A percentile compares a stretch with the other conserved stretches of the same genome.
phyloP scores from a whole-genome alignment of 2,113 vertebrate species.

The Solea senegalensis region DNA sequence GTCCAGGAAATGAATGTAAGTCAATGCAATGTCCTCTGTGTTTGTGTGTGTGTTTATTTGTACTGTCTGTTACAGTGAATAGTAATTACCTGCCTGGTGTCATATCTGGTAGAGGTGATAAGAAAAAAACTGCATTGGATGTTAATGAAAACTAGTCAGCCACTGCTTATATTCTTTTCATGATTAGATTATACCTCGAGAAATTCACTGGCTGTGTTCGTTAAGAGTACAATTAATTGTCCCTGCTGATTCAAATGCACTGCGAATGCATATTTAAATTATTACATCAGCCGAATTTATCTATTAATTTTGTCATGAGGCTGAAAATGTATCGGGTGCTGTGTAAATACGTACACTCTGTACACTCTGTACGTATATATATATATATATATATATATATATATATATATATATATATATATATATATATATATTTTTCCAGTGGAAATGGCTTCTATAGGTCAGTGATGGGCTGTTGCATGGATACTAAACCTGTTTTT shows the following conservation, averaged over 20 bases:
- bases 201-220: neutral
- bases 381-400: too few relatives aligned
- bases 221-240: neutral
- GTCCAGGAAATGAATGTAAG: too few relatives aligned
- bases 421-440: too few relatives aligned
- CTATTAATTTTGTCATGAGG: neutral
- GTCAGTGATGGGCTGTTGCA: constrained; percentile 1
- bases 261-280: too few relatives aligned
- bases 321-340: neutral
- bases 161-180: constrained; percentile 2
- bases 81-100: neutral
- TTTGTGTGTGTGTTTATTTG: neutral
- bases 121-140: constrained; percentile 27
- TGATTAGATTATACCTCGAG: neutral
- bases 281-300: neutral
- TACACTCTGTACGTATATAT: too few relatives aligned
- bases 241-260: neutral
- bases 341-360: too few relatives aligned
- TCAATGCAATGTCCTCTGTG: too few relatives aligned
- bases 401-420: too few relatives aligned
- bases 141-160: neutral
- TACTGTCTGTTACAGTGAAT: constrained; percentile 2
- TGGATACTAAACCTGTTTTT: constrained; percentile 6
- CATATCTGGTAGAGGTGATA: constrained; percentile 20
- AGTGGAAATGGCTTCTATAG: neutral